Base-by-base conservation (phyloP, 2,113 vertebrate genomes). In the Saccopteryx leptura region DNA sequence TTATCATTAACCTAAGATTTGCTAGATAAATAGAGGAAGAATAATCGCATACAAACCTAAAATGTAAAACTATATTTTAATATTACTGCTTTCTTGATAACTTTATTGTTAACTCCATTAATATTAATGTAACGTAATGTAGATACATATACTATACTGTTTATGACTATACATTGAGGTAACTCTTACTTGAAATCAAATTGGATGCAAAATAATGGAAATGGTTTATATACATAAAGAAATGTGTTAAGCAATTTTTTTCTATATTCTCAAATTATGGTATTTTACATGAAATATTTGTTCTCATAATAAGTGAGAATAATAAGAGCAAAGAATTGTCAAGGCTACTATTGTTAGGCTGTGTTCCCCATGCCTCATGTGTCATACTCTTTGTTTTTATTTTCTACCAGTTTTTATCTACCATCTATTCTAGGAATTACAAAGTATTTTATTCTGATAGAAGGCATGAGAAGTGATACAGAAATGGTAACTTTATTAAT, bases 11-110 rank as follows among this genome's bases (percentile, higher is more conserved):
- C 18, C 6, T 52, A 76, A 82, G 2, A 92, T 93, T 65, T 97
- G 80, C 84, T 93, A 50, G 88, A 80, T 1, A 96, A 83, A 94
- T 76, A 90, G 39, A 24, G 60, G 28, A 19, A 78, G 46, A 81
- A 8, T 52, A 95, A 52, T 93, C 90, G 24, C 24, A 63, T 93
- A 79, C 96, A 48, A 96, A 28, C 78, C 97, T 93, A 97, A 71
- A 80, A 60, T 95, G 4, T 88, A 61, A 93, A 96, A 83, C 4
- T 52, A 12, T 56, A 21, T 83, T 96, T 94, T 86, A 83, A 50
- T 88, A 28, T 54, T 75, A 13, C 19, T 84, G 26, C 33, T 94
- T 58, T 5, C 24, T 76, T 95, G 69, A 82, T 95, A 88, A 71
- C 1, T 76, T 88, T 10, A 33, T 95, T 94, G 50, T 31, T 79